Base-by-base conservation (phyloP, 2,888 invertebrate genomes). In the Rhagium mordax region DNA sequence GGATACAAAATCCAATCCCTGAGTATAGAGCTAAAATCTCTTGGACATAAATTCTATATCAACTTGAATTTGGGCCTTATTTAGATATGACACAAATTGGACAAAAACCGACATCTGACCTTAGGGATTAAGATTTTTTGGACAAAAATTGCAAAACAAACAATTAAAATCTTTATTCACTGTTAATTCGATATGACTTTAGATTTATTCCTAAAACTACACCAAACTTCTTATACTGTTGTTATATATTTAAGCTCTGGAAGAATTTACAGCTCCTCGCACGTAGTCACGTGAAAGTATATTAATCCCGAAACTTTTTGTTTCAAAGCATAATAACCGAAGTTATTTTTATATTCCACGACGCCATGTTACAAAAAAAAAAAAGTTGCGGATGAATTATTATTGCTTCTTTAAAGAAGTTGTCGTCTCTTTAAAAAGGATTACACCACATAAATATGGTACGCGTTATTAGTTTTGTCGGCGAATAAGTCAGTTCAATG, bases 381-480 rank as follows among this genome's bases (percentile, higher is more conserved):
- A 61, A 47, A 61, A n/a, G 21, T 21, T 47, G 21, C n/a, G 61
- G n/a, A 61, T 61, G 75, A 75, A 77, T 77, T 74, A 77, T 75
- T 75, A 75, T 65, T 69, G 74, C 70, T 59, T 71, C 69, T 70
- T 70, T 69, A 65, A 70, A 67, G 71, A 55, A 64, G 69, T 74
- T 74, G 69, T 3, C 24, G 24, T 71, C 66, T 71, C 72, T 71
- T 77, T 74, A 72, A 61, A 72, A 68, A 70, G 69, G 69, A 73
- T 70, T 70, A 70, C 69, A 60, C 61, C 78, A 78, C 81, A 79
- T 82, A 82, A 83, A 83, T 81, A 78, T 80, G 76, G 79, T 76
- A 81, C 78, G 81, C 75, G 77, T 82, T 83, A 82, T 82, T 83
- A 83, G 82, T 79, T 79, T 76, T 79, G 81, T 77, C 79, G 74